Evolutionary conservation across 2,888 invertebrate species (phyloP).

Genomic region (Acrocera orbiculus): DNA sequence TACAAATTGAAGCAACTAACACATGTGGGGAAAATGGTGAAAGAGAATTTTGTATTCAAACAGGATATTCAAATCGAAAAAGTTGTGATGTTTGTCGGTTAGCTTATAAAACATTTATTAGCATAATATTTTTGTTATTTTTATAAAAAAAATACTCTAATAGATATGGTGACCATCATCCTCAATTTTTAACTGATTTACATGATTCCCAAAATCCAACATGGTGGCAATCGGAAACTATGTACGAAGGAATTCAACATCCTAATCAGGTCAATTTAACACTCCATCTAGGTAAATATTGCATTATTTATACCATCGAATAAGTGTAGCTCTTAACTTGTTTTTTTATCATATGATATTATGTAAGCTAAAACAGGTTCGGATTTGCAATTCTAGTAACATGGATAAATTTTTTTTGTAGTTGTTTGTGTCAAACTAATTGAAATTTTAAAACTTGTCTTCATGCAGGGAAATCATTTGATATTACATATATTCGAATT

Average conservation of each 20-base stretch:
- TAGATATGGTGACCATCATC: constrained; percentile 42
- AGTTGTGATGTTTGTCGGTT: constrained; percentile 65
- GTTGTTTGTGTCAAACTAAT: no score
- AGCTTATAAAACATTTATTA: constrained; percentile 12
- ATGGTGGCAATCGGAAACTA: constrained; percentile 98
- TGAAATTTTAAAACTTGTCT: constrained; percentile 4
- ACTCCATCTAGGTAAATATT: constrained; percentile 54
- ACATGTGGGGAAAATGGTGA: constrained; percentile 77
- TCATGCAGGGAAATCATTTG: constrained; percentile 78
- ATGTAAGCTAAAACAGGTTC: no score
- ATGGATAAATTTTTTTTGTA: no score
- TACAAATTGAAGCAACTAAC: constrained; percentile 82
- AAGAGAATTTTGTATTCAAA: constrained; percentile 81
- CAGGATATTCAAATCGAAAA: constrained; percentile 57
- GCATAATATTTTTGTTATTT: background rate
- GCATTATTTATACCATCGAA: no score
- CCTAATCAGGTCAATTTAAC: constrained; percentile 88
- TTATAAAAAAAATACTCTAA: background rate
- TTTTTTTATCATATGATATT: no score
- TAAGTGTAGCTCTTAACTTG: no score
- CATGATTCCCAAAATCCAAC: constrained; percentile 80
- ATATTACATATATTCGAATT: constrained; percentile 89
- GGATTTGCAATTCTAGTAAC: no score
- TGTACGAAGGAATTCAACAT: constrained; percentile 82
- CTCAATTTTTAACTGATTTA: constrained; percentile 72